Base-by-base conservation (phyloP, 2,113 vertebrate genomes). In the Pantherophis guttatus region DNA sequence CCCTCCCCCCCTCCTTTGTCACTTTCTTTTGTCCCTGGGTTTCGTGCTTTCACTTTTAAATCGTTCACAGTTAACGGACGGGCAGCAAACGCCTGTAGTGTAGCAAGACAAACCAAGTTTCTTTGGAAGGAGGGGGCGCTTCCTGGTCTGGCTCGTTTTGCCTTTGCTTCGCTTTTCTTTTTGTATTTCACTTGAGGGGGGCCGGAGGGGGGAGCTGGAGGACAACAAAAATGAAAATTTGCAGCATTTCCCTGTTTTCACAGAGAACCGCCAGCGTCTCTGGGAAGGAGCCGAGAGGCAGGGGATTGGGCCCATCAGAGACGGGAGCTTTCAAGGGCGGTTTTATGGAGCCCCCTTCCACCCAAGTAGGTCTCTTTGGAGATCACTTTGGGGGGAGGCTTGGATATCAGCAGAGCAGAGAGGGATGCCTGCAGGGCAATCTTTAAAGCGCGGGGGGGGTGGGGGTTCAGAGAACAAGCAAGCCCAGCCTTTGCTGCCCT, bases 231-330 rank as follows among this genome's bases (percentile, higher is more conserved):
- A 75, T 1, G 11, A 86, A 55, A 65, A 17, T 55, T 17, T 55
- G 91, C 65, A 95, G 96, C 94, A 96, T 97, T 96, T 89, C 91
- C 92, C 21, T 95, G 93, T 97, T 96, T 97, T 96, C 96, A 92
- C 95, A 96, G 95, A 90, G 95, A 95, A 96, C 87, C 19, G 87
- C 87, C 95, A 92, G 91, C 95, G 87, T 94, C 91, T 97, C 94
- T 94, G 81, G 94, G 94, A 94, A 95, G 95, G 96, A 93, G 92
- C 94, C 86, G 91, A 92, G 93, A 95, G 94, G 93, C 62, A 3
- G 24, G 44, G n/a, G 70, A 8, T 39, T 3, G n/a, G 70, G n/a
- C 19, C 23, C 19, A 13, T 54, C 58, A 81, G 58, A 44, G 75
- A 50, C 81, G 39, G 15, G 5, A 10, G 55, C 26, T 10, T 50